Evolutionary conservation across 2,888 invertebrate genomes (phyloP).

Genomic region (Ernsta delagoae): DNA sequence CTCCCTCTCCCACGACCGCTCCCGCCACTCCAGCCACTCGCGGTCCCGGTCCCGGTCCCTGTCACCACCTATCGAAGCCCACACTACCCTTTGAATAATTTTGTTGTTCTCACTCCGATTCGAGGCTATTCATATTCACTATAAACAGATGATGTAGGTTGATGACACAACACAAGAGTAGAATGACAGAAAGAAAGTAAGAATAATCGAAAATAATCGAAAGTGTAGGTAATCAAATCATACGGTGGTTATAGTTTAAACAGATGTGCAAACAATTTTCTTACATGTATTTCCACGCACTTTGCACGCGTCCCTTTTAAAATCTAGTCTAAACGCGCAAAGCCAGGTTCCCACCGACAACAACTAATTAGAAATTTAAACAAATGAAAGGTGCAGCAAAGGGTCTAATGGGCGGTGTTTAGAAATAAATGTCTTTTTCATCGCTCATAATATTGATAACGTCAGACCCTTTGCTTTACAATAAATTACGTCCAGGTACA

Average conservation of each 20-base stretch:
- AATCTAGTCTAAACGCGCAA: constrained; percentile 52
- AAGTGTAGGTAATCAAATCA: constrained; percentile 48
- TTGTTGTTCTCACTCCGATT: constrained; percentile 59
- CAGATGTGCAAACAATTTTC: constrained; percentile 85
- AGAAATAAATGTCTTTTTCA: constrained; percentile 37
- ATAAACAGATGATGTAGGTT: constrained; percentile 11
- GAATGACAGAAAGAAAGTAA: constrained; percentile 60
- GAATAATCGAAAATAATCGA: constrained; percentile 48
- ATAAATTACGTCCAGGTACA: constrained; percentile 47
- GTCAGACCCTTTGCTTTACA: constrained; percentile 81
- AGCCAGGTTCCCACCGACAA: constrained; percentile 55
- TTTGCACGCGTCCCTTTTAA: constrained; percentile 60
- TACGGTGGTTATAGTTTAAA: constrained; percentile 53
- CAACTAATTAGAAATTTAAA: constrained; percentile 50
- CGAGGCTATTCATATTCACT: constrained; percentile 20
- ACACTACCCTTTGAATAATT: constrained; percentile 81
- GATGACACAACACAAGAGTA: constrained; percentile 37
- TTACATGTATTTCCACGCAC: constrained; percentile 60
- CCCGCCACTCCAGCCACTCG: too few species aligned
- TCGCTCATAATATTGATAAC: constrained; percentile 39
- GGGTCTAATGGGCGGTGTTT: constrained; percentile 55
- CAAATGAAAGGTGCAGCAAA: constrained; percentile 62
- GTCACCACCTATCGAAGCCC: constrained; percentile 80
- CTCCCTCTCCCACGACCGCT: too few species aligned
- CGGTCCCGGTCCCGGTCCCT: constrained; percentile 76